Conservation (phyloP, 2,797 vertebrate species). For the Chrysolophus pictus region DNA sequence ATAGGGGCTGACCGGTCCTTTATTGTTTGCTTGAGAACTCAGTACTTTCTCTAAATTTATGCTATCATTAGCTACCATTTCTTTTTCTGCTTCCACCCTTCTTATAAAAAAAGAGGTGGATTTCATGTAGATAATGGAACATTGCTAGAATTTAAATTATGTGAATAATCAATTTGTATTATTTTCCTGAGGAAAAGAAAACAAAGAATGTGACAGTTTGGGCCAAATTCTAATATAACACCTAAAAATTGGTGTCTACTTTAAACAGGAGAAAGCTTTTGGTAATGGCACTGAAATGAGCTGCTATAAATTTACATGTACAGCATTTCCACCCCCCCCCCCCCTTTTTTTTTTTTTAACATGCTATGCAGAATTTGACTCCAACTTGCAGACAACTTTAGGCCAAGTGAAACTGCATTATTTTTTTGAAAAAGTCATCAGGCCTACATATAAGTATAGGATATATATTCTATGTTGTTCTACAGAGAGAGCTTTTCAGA, state of each 20-base stretch:
- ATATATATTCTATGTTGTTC: not conserved
- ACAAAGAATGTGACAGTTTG: rapidly evolving
- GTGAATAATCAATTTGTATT: not conserved
- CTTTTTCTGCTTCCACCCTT: not conserved
- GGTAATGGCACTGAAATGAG: not conserved
- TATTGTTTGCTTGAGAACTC: not conserved
- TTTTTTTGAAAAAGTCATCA: not conserved
- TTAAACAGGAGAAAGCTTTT: not conserved
- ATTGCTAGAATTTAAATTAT: not conserved
- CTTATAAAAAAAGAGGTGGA: not conserved
- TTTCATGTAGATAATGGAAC: not conserved
- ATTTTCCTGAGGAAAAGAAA: not conserved
- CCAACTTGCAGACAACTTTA: not conserved
- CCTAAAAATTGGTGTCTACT: not conserved
- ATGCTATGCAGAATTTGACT: not conserved
- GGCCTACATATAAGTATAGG: not conserved
- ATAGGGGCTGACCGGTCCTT: not conserved
- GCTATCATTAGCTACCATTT: not conserved
- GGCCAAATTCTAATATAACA: not conserved
- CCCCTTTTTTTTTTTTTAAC: not conserved
- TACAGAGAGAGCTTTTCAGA: not conserved
- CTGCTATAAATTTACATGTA: not conserved
- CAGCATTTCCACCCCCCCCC: not conserved
- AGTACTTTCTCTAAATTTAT: not conserved
- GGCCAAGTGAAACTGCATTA: not conserved